These are phyloP conservation scores for Limnephilus rhombicus DNA, from an alignment of 2,888 invertebrate genomes.

Conservation along the genomic window DNA sequence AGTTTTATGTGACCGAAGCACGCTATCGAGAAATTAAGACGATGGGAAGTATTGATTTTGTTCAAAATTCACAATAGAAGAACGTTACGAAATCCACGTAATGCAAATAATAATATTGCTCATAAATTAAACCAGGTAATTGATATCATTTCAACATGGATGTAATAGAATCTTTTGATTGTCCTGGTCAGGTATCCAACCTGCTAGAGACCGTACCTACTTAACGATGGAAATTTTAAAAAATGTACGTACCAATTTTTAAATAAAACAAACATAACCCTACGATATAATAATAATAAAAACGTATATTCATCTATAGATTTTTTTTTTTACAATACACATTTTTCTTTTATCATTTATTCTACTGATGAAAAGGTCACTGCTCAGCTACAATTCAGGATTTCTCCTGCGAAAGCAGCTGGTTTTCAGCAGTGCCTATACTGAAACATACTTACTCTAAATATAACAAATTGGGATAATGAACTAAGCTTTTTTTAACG, in stretches of 20 bases:
- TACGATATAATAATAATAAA: too few species aligned
- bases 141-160: background rate
- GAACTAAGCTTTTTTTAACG: too few species aligned
- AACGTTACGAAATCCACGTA: background rate
- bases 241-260: background rate
- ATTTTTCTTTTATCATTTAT: too few species aligned
- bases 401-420: too few species aligned
- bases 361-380: too few species aligned
- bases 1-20: constrained; percentile 13
- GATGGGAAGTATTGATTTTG: constrained; percentile 14
- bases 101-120: background rate
- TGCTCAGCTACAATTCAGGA: too few species aligned
- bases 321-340: too few species aligned
- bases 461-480: too few species aligned
- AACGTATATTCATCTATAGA: too few species aligned
- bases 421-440: too few species aligned
- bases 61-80: background rate
- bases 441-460: too few species aligned
- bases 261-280: background rate
- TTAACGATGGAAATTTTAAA: too few species aligned
- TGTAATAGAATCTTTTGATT: background rate
- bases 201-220: background rate
- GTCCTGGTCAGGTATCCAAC: background rate
- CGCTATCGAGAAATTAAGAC: constrained; percentile 1
- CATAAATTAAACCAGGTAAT: background rate